Base-by-base conservation (phyloP, 2,797 vertebrate genomes). In the Scarus forsteni region DNA sequence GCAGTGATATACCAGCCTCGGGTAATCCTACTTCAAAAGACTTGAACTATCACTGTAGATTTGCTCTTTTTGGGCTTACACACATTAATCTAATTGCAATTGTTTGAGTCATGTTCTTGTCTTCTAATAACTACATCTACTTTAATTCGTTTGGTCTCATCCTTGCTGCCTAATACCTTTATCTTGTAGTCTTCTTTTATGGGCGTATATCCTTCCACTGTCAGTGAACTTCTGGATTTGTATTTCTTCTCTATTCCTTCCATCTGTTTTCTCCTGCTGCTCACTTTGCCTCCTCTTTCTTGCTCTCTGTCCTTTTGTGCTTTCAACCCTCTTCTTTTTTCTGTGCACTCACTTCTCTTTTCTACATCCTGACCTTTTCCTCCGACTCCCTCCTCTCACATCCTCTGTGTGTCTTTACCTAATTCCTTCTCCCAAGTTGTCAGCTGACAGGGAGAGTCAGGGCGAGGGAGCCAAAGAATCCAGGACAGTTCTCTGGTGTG, bases 401-500 rank as follows among this genome's bases (percentile, higher is more conserved):
- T 75, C 57, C 46, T 62, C 57, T 55, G 63, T 53, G 51, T 19
- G 59, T 52, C 52, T 84, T 87, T 39, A 73, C 79, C 69, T 57
- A 55, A 78, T 73, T 91, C 35, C 9, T 10, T 80, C 39, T 65
- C 60, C 44, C 73, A 43, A 80, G 34, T 66, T 67, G 75, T 80
- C 61, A 75, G 84, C 58, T 73, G 81, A 85, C 45, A 68, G 77
- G 3, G 19, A 83, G 66, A 56, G 58, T 69, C 55, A 51, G 66
- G 60, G 54, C 51, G 51, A 39, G 65, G 53, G 54, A 67, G 64
- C 56, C 64, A 60, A 60, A 63, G 70, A 88, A 93, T 91, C 77
- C 85, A 91, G 93, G 92, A 71, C 90, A 92, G 85, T 80, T 73
- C 89, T 92, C 89, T 58, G 34, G 80, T 82, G 89, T 74, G 88